phyloP scores from a whole-genome alignment of 2,888 invertebrate species.

The Cantharis rufa region DNA sequence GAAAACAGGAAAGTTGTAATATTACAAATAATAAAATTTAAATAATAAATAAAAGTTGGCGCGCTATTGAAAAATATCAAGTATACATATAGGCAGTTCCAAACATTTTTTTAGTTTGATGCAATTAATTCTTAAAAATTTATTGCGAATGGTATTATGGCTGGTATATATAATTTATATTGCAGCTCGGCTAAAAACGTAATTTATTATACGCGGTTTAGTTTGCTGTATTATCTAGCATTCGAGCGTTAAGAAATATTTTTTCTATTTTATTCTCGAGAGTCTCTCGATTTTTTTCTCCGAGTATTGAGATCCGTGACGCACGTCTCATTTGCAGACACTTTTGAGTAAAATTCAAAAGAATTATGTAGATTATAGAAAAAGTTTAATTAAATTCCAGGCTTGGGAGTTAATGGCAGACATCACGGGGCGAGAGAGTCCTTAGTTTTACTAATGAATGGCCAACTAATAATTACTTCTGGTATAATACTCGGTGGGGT shows the following conservation, averaged over 20 bases:
- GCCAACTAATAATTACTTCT: constrained; percentile 2
- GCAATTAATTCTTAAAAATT: constrained; percentile 1
- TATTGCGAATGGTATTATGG: background rate
- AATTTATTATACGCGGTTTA: background rate
- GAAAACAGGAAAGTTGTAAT: background rate
- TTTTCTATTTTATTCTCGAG: background rate
- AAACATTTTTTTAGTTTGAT: background rate
- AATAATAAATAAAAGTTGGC: background rate
- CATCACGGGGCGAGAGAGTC: background rate
- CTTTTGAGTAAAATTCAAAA: background rate
- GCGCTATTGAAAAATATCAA: background rate
- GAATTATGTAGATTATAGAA: background rate
- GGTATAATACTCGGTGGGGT: constrained; percentile 3
- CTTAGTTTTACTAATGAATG: background rate
- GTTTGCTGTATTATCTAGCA: background rate
- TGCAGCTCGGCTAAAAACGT: background rate
- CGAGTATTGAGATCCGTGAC: no score
- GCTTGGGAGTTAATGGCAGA: background rate
- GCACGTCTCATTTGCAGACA: no score
- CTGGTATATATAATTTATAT: background rate
- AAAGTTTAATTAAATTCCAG: background rate
- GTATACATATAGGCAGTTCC: background rate
- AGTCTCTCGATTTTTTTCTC: background rate
- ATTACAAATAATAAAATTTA: background rate
- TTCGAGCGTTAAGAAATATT: background rate